Evolutionary conservation across 2,113 vertebrate species (phyloP), one percentile per base, ranked within the genome.

Genomic region (Dascyllus trimaculatus): DNA sequence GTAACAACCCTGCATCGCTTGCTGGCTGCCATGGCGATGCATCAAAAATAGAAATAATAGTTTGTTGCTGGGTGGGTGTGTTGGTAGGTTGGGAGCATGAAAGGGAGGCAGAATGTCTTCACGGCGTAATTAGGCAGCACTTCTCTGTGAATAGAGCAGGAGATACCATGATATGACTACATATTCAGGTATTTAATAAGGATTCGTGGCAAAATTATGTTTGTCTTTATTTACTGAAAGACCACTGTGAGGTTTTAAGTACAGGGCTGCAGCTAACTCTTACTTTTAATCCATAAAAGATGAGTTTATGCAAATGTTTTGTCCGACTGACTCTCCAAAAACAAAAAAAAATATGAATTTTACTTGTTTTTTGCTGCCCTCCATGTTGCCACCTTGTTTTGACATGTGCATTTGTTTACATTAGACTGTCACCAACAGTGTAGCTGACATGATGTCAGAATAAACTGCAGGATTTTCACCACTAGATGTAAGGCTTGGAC

Each of bases 11-110:
- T 26, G 76, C 69, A 78, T 78, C 11, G 17, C 56, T 70, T 52
- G 25, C 78, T 71, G 81, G 85, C 87, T 89, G 88, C 91, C 71
- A 91, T 89, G 88, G 87, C 62, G 32, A 91, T 87, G 72, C 29
- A 76, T 87, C 82, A 88, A 46, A 92, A 84, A 84, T 85, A 83
- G 79, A 77, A 59, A 88, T 78, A 68, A 80, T 71, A 68, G 75
- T 29, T 25, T 10, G 48, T 52, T 57, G 11, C 35, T 72, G 11
- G 43, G 32, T 65, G 76, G 75, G 57, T 81, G 21, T 49, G 49
- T 49, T 40, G 25, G 54, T 15, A 26, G 15, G 32, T 26, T 57
- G 57, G 63, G 15, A 45, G n/a, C 10, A 29, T 21, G 57, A 67
- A 59, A 35, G 13, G 32, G 65, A 62, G 22, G 22, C 59, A 73